Conservation (phyloP, 2,888 invertebrate species). For the Acanthosepion esculentum region DNA sequence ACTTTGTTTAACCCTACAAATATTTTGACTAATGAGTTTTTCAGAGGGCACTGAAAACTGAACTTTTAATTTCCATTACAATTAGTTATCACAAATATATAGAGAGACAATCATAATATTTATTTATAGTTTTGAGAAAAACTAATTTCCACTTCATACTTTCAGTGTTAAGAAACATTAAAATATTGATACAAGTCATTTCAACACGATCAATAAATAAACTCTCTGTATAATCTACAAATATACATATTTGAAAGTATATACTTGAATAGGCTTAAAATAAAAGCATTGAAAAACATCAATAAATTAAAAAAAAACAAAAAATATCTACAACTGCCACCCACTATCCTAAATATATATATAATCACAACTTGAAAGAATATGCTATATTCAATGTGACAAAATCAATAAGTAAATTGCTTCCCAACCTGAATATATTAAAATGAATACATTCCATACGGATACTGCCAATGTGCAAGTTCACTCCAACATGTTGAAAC, state of each 20-base stretch:
- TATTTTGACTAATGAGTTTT: background rate
- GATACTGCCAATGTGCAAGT: background rate
- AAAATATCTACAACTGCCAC: background rate
- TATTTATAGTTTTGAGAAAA: too few relatives aligned
- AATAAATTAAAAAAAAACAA: background rate
- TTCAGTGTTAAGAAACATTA: too few relatives aligned
- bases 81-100: background rate
- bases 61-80: background rate
- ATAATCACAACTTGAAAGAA: background rate
- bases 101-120: background rate
- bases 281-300: background rate
- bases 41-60: background rate
- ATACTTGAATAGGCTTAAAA: background rate
- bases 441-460: background rate
- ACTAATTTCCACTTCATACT: too few relatives aligned
- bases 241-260: background rate
- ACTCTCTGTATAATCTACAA: background rate
- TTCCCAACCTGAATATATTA: background rate
- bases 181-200: background rate
- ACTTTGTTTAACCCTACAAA: background rate
- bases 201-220: background rate
- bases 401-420: slow-evolving; percentile 33
- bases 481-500: too few relatives aligned
- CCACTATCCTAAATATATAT: background rate
- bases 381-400: background rate